A percentile compares a stretch with the other conserved stretches of the same genome.
Evolutionary conservation across 2,888 invertebrate species (phyloP).

Genomic region (Trichopoda pennipes): DNA sequence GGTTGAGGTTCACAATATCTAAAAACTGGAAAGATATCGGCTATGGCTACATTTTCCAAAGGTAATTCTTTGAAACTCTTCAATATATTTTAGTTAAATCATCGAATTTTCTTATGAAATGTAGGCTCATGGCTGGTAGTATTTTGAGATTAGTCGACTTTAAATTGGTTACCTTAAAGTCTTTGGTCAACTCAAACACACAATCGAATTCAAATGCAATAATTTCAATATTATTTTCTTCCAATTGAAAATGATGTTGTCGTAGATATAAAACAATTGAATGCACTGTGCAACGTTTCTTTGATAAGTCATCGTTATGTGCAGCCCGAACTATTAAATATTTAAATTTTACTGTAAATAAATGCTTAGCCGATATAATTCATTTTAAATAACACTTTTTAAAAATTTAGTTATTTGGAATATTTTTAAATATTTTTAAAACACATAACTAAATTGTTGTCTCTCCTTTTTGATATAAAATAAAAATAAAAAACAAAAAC

Average conservation of each 20-base stretch:
- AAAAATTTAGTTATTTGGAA: no score
- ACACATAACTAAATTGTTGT: no score
- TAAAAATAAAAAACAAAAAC: no score
- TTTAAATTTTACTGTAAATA: no score
- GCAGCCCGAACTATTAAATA: conserved; percentile 84
- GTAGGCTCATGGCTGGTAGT: conserved; percentile 81
- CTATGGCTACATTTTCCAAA: conserved; percentile 89
- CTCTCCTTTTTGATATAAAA: no score
- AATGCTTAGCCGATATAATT: no score
- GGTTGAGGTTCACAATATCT: conserved; percentile 87
- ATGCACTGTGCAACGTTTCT: conserved; percentile 86
- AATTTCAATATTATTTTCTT: conserved; percentile 81
- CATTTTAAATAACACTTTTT: no score
- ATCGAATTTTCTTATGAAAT: conserved; percentile 85
- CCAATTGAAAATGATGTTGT: conserved; percentile 78
- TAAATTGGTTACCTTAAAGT: conserved; percentile 74
- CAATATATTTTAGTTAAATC: conserved; percentile 86
- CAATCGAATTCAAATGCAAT: conserved; percentile 86
- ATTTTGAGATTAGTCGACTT: conserved; percentile 69
- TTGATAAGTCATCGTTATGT: conserved; percentile 82
- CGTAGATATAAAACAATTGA: conserved; percentile 86
- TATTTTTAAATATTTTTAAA: no score
- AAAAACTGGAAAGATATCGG: conserved; percentile 88
- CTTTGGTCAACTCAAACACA: conserved; percentile 78
- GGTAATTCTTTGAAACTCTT: conserved; percentile 87